Evolutionary conservation across 2,113 vertebrate species (phyloP), one percentile per base, ranked within the genome.

Genomic region (Platysternon megacephalum): DNA sequence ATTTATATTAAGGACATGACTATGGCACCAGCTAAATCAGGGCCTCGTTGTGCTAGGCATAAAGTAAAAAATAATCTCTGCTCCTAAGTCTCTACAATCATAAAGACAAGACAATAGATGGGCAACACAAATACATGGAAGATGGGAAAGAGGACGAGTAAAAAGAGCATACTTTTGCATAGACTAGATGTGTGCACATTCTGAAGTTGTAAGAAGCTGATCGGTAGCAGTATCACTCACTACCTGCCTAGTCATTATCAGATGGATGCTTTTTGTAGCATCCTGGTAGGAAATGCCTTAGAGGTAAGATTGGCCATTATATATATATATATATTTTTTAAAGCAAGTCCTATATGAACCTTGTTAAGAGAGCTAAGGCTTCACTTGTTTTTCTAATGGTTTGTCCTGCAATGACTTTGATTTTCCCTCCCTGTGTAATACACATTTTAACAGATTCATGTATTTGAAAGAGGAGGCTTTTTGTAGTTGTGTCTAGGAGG

Each of bases 91-190:
- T 87, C 55, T 82, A 55, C 17, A 46, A 6, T 8, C 2, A 74
- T 2, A 28, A 48, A 81, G 4, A 49, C 28, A 87, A 89, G 48
- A 61, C 14, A 78, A 79, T 28, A 44, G 26, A 13, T 4, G n/a
- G 0, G 0, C 46, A 61, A 85, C 26, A 85, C 0, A 0, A 17
- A 0, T 32, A 88, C 16, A n/a, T 5, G 32, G 11, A 5, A 55
- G 48, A 0, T 39, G 82, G 5, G 3, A 17, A 76, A 76, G 39
- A 42, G 39, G 1, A 32, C 0, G 1, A 85, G 32, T 88, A 86
- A 83, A 86, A 82, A 55, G 87, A 65, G 3, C 65, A 68, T 42
- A 1, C 28, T 78, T 85, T 82, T 85, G 2, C 2, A 5, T 32
- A 48, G 16, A 93, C 22, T 3, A 89, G 58, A 8, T 53, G 7